Conservation (phyloP, 2,113 vertebrate genomes). For the Alligator mississippiensis region DNA sequence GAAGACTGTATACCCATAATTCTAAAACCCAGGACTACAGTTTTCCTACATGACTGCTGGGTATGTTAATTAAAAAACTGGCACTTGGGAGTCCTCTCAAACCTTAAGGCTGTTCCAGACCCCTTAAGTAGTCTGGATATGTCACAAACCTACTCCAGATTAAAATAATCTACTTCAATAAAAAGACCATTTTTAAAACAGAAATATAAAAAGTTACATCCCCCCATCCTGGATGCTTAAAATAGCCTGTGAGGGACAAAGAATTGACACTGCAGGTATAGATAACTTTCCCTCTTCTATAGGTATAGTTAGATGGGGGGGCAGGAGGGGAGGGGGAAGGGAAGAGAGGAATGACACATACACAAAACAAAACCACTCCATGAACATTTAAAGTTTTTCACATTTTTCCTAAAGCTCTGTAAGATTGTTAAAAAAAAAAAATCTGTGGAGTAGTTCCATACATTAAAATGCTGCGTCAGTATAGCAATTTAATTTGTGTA, state of each 20-base stretch:
- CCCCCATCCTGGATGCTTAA: not conserved
- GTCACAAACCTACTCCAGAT: not conserved
- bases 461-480: not conserved
- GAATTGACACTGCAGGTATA: not conserved
- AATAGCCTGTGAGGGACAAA: not conserved
- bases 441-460: constrained; percentile 13
- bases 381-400: constrained; percentile 30
- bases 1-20: not conserved
- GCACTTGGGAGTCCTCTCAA: not conserved
- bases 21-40: not conserved
- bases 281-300: not conserved
- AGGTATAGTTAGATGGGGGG: not conserved
- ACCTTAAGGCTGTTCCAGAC: not conserved
- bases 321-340: no score
- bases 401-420: constrained; percentile 24
- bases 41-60: not conserved
- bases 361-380: not conserved
- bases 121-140: not conserved
- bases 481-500: not conserved
- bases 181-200: not conserved
- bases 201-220: not conserved
- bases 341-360: no score
- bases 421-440: not conserved
- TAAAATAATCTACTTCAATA: not conserved
- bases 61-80: fast-evolving